Percentiles rank a stretch among this genome's conserved stretches.
These are phyloP conservation scores for Drosophila tropicalis DNA, from an alignment of 1,140 invertebrate genomes.

Conservation along the genomic window DNA sequence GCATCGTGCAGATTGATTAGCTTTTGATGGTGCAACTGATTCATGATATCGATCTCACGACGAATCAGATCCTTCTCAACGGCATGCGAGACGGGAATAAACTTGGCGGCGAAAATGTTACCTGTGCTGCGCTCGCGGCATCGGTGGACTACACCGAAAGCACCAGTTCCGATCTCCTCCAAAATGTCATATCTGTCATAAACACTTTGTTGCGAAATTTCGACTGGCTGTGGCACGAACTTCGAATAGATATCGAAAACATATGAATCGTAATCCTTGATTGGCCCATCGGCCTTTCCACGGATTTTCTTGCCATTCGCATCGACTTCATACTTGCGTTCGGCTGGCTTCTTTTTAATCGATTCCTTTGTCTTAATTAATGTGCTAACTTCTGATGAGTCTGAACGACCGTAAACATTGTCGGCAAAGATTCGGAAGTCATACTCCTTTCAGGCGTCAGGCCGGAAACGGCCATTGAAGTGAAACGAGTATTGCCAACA, in stretches of 20 bases:
- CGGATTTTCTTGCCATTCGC: constrained; percentile 96
- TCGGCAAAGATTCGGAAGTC: constrained; percentile 98
- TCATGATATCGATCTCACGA: constrained; percentile 99
- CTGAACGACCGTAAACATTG: constrained; percentile 97
- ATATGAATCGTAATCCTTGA: constrained; percentile 98
- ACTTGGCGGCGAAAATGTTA: constrained; percentile 99
- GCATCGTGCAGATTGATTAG: constrained; percentile 99
- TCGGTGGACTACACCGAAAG: constrained; percentile 99
- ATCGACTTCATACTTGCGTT: constrained; percentile 93
- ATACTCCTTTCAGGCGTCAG: constrained; percentile 95
- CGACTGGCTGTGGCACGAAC: constrained; percentile 97
- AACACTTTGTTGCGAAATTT: constrained; percentile 96
- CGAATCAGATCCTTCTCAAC: constrained; percentile 98
- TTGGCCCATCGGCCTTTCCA: constrained; percentile 92
- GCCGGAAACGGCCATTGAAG: constrained; percentile 94
- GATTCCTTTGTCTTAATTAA: constrained; percentile 93
- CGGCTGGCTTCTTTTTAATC: constrained; percentile 90
- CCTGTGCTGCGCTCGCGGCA: constrained; percentile 98
- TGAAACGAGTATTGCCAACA: constrained; percentile 96
- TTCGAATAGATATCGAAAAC: constrained; percentile 99
- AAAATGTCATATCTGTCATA: constrained; percentile 99
- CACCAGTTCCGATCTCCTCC: constrained; percentile 99
- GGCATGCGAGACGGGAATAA: constrained; percentile 97
- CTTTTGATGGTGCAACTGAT: constrained; percentile 98
- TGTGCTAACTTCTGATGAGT: constrained; percentile 93